phyloP scores from a whole-genome alignment of 2,888 invertebrate species.

The Ditylenchus weischeri region DNA sequence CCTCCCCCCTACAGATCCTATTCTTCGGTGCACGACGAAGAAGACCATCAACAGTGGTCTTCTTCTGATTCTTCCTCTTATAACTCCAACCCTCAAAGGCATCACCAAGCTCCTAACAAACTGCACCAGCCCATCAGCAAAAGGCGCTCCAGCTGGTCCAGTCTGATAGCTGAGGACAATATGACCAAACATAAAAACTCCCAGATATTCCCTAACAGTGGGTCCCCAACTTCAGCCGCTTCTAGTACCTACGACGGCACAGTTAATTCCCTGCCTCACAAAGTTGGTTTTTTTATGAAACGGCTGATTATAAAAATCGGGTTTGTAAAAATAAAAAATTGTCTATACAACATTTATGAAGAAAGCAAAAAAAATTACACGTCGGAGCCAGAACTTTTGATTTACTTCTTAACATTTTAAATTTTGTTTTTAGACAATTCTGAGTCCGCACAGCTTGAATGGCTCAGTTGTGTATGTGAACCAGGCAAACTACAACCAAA shows the following conservation, averaged over 20 bases:
- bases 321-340: too few species aligned
- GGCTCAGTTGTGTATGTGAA: neutral
- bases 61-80: neutral
- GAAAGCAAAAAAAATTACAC: neutral
- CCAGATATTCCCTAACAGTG: neutral
- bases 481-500: constrained; percentile 9
- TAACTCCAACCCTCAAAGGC: neutral
- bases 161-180: constrained; percentile 41
- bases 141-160: constrained; percentile 46
- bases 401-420: neutral
- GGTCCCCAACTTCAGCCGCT: constrained; percentile 1
- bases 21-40: neutral
- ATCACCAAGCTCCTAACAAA: too few species aligned
- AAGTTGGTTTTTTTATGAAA: constrained; percentile 6
- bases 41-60: neutral
- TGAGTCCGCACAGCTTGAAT: neutral
- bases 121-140: constrained; percentile 25
- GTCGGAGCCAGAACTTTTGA: too few species aligned
- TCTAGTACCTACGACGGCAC: constrained; percentile 3
- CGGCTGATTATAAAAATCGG: neutral
- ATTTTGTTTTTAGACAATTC: neutral
- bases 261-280: neutral
- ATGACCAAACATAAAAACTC: constrained; percentile 24
- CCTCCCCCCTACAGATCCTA: constrained; percentile 3
- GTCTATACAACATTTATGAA: too few species aligned